Evolutionary conservation across 2,113 vertebrate genomes (phyloP).

Genomic region (Sciurus niger): DNA sequence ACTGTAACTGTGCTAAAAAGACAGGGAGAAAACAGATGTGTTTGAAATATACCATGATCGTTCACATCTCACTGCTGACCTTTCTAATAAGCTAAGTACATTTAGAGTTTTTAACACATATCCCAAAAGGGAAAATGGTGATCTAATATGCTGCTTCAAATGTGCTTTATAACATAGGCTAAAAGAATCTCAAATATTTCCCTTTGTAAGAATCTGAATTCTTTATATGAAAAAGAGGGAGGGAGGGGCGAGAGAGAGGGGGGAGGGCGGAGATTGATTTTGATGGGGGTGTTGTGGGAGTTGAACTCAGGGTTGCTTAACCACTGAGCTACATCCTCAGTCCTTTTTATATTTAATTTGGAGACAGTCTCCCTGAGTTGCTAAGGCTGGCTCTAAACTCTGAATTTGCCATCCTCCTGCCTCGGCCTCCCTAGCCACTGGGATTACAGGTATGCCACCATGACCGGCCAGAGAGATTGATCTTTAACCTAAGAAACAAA

Average conservation of each 20-base stretch:
- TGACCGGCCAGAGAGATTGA: not conserved
- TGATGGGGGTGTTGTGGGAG: not conserved
- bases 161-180: not conserved
- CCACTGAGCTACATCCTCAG: too few relatives aligned
- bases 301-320: too few relatives aligned
- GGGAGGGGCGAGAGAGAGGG: rapidly evolving
- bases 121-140: conserved; percentile 60
- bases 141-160: conserved; percentile 52
- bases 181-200: not conserved
- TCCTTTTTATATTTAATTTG: too few relatives aligned
- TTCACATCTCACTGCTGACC: not conserved
- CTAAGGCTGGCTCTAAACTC: too few relatives aligned
- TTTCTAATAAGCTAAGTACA: not conserved
- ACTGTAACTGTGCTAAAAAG: not conserved
- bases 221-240: not conserved
- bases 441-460: too few relatives aligned
- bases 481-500: conserved; percentile 77
- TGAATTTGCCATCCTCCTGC: too few relatives aligned
- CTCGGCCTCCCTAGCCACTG: too few relatives aligned
- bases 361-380: too few relatives aligned
- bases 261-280: too few relatives aligned
- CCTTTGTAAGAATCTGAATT: not conserved
- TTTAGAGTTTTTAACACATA: not conserved
- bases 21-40: not conserved
- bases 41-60: not conserved